These are phyloP conservation scores for Alligator mississippiensis DNA, from an alignment of 2,113 vertebrate genomes.

Conservation along the genomic window DNA sequence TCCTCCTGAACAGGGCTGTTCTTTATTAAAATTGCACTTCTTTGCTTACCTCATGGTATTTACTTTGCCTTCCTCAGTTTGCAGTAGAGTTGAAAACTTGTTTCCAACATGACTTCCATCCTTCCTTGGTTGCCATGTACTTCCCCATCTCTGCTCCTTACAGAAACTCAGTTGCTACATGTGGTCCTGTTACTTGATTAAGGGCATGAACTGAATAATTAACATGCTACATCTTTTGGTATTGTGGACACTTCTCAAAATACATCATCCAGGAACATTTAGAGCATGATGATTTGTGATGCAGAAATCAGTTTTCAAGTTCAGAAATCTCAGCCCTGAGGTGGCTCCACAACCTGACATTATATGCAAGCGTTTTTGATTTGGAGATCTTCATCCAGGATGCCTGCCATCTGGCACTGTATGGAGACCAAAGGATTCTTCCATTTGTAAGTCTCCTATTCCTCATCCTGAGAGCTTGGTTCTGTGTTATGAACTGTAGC, in stretches of 20 bases:
- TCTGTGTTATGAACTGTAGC: neutral
- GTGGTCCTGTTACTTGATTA: neutral
- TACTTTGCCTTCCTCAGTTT: neutral
- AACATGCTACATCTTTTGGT: too few species aligned
- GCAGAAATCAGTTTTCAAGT: neutral
- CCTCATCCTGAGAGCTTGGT: neutral
- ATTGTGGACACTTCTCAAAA: too few species aligned
- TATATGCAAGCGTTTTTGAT: neutral
- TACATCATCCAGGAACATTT: neutral
- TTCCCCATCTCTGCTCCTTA: neutral
- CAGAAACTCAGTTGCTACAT: neutral
- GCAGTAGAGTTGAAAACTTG: neutral
- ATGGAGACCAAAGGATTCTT: neutral
- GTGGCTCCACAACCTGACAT: neutral
- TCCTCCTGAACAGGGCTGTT: neutral
- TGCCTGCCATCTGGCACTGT: too few species aligned
- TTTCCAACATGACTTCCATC: neutral
- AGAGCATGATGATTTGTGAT: too few species aligned
- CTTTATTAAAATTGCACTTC: neutral
- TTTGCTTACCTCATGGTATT: constrained; percentile 4
- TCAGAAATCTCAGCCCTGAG: neutral
- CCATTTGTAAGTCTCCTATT: neutral
- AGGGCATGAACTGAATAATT: too few species aligned
- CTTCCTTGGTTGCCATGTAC: neutral
- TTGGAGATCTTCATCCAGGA: neutral